Conservation (phyloP, 1,140 invertebrate genomes). For the Papilio glaucus region DNA sequence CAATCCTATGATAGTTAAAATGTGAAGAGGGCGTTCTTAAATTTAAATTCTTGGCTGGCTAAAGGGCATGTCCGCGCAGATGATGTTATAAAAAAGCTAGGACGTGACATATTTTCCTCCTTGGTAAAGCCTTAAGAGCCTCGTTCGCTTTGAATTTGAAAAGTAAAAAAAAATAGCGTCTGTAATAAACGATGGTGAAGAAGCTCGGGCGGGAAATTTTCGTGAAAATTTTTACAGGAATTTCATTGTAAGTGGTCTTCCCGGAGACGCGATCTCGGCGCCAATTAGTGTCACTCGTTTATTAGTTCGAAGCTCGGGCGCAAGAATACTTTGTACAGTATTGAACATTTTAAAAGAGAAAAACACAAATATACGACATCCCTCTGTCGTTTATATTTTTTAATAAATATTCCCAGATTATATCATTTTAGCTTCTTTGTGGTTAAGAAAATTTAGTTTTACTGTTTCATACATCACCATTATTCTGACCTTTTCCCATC, state of each 20-base stretch:
- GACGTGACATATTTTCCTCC: conserved; percentile 34
- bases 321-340: conserved; percentile 31
- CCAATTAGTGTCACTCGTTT: conserved; percentile 72
- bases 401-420: neutral
- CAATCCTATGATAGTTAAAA: no score
- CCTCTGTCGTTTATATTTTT: neutral
- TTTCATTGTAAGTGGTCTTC: conserved; percentile 50
- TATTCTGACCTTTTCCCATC: no score
- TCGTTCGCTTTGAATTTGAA: conserved; percentile 25
- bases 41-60: conserved; percentile 9
- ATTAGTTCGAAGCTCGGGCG: conserved; percentile 51
- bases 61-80: neutral
- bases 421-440: neutral
- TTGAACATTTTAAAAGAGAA: conserved; percentile 24
- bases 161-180: conserved; percentile 46
- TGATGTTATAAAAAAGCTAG: conserved; percentile 11
- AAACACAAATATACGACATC: no score
- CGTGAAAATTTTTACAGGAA: conserved; percentile 55
- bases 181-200: conserved; percentile 49
- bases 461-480: neutral
- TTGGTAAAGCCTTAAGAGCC: conserved; percentile 15
- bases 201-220: conserved; percentile 49
- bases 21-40: neutral
- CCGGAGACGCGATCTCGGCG: conserved; percentile 50
- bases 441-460: neutral